Percentiles rank a stretch among this genome's conserved stretches.
Evolutionary conservation across 1,140 invertebrate genomes (phyloP).

Genomic region (Kradibia gibbosae): DNA sequence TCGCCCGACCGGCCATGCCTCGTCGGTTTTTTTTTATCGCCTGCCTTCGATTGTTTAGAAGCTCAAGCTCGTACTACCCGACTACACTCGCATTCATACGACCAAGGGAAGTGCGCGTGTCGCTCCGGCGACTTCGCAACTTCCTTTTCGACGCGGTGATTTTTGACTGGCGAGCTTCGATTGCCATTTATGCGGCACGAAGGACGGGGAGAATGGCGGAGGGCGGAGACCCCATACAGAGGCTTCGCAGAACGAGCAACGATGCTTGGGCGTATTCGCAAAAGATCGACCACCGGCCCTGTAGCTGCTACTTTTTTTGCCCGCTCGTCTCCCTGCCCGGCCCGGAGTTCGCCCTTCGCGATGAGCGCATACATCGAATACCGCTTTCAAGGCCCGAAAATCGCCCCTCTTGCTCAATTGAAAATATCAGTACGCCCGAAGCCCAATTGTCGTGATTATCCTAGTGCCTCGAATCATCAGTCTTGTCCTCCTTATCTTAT

Average conservation of each 20-base stretch:
- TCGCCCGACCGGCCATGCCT: neutral
- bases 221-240: neutral
- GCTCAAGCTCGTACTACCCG: neutral
- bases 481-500: neutral
- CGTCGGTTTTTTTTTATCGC: neutral
- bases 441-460: constrained; percentile 27
- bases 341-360: neutral
- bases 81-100: neutral
- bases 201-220: neutral
- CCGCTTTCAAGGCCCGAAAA: constrained; percentile 21
- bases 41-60: constrained; percentile 42
- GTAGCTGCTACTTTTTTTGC: neutral
- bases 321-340: no score
- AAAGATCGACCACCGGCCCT: neutral
- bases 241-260: neutral
- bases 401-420: constrained; percentile 20
- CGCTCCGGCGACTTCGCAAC: neutral
- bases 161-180: neutral
- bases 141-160: constrained; percentile 4
- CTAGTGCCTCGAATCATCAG: neutral
- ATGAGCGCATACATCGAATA: neutral
- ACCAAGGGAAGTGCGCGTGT: neutral
- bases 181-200: neutral
- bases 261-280: neutral
- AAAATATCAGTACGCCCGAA: constrained; percentile 21